Percentiles rank a stretch among this genome's conserved stretches.
phyloP scores from a whole-genome alignment of 2,113 vertebrate species.

The Lagopus leucura region DNA sequence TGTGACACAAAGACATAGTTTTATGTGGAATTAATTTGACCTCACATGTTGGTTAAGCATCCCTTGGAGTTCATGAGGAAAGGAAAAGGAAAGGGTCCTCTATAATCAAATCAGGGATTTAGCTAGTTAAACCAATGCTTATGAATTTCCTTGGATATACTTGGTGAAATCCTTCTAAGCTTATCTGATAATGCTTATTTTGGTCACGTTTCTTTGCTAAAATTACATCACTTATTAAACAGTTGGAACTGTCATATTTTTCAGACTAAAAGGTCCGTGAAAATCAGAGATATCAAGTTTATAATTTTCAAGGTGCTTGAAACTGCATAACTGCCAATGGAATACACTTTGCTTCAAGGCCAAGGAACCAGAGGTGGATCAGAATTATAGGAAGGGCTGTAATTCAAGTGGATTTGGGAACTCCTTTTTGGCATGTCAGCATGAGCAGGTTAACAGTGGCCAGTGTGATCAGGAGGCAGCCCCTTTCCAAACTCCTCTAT shows the following conservation, averaged over 20 bases:
- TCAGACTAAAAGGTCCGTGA: fast-evolving
- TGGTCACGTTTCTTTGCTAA: background rate
- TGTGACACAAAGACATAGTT: background rate
- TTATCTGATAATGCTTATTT: background rate
- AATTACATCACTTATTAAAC: background rate
- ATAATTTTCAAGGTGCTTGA: fast-evolving
- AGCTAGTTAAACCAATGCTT: background rate
- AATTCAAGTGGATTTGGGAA: background rate
- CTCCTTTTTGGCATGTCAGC: background rate
- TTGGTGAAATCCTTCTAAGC: background rate
- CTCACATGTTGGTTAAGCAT: background rate
- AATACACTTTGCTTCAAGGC: background rate
- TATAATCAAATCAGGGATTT: fast-evolving
- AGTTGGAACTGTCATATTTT: background rate
- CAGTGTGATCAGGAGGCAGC: background rate
- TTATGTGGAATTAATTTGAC: background rate
- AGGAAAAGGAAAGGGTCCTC: background rate
- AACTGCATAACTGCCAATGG: background rate
- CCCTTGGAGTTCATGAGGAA: background rate
- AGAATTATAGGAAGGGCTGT: background rate
- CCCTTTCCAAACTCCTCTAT: background rate
- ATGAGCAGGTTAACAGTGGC: background rate
- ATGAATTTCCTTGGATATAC: background rate
- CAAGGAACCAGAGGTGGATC: background rate
- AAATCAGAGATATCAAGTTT: background rate